phyloP scores from a whole-genome alignment of 2,888 invertebrate species.

The Nomada lathburiana region DNA sequence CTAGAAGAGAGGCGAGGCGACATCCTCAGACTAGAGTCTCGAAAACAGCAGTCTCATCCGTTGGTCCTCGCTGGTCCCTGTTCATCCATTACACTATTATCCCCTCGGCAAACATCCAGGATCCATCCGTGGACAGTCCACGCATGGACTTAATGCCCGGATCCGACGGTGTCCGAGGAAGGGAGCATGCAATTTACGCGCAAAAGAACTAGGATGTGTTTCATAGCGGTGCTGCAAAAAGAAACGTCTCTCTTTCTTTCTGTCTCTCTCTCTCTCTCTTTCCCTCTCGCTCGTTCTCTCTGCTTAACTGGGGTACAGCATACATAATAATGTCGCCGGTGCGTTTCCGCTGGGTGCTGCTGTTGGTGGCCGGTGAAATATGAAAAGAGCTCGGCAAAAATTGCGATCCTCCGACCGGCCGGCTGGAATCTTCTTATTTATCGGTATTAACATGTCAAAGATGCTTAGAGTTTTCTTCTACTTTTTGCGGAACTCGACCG shows the following conservation, averaged over 20 bases:
- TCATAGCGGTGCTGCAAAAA: constrained; percentile 42
- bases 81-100: constrained; percentile 82
- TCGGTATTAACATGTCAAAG: constrained; percentile 51
- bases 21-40: constrained; percentile 66
- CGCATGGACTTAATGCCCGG: constrained; percentile 71
- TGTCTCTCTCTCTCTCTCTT: background rate
- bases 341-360: constrained; percentile 27
- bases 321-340: constrained; percentile 64
- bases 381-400: constrained; percentile 52
- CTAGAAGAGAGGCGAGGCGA: constrained; percentile 55
- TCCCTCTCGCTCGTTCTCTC: background rate
- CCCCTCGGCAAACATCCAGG: constrained; percentile 78
- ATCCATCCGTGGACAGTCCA: constrained; percentile 69
- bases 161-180: constrained; percentile 57
- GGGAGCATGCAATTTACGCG: constrained; percentile 69
- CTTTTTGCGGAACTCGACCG: background rate
- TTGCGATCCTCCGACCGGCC: constrained; percentile 45
- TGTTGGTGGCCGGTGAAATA: constrained; percentile 45
- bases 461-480: constrained; percentile 17
- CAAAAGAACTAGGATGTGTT: constrained; percentile 71
- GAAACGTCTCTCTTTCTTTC: constrained; percentile 16
- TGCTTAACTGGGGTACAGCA: constrained; percentile 57
- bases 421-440: constrained; percentile 52
- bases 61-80: constrained; percentile 76
- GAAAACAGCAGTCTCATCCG: constrained; percentile 77